These are phyloP conservation scores for Orchesella cincta DNA, from an alignment of 1,140 invertebrate genomes.

Conservation along the genomic window DNA sequence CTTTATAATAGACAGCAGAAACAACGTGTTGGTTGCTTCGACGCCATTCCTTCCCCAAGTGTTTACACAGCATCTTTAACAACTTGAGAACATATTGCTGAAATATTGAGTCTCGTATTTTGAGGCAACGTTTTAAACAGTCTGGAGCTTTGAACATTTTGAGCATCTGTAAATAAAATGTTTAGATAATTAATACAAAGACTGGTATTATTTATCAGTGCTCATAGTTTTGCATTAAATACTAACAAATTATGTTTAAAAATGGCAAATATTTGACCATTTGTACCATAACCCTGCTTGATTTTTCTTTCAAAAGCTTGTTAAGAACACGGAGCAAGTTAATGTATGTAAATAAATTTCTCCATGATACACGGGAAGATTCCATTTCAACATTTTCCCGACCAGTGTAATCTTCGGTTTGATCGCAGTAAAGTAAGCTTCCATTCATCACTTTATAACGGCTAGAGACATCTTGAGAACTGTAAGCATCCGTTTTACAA, in stretches of 20 bases:
- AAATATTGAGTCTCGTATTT: not conserved
- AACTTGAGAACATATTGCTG: conserved; percentile 13
- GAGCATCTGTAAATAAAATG: conserved; percentile 4
- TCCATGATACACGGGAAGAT: not conserved
- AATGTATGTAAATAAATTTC: conserved; percentile 19
- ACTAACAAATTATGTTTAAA: not conserved
- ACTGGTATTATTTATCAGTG: not conserved
- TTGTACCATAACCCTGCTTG: not conserved
- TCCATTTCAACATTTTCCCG: no score
- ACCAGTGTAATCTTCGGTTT: no score
- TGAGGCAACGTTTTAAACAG: not conserved
- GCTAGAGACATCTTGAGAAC: no score
- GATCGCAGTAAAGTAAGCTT: no score
- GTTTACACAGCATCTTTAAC: not conserved
- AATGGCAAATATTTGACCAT: not conserved
- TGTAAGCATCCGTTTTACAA: no score
- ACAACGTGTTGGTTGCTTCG: not conserved
- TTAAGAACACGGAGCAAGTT: conserved; percentile 20
- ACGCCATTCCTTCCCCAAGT: not conserved
- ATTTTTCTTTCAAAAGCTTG: conserved; percentile 13
- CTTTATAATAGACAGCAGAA: conserved; percentile 12
- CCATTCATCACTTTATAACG: no score
- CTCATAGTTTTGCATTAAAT: not conserved
- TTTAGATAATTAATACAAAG: not conserved
- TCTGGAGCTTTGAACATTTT: not conserved